Evolutionary conservation across 2,797 vertebrate species (phyloP), one percentile per base, ranked within the genome.

Genomic region (Pempheris klunzingeri): DNA sequence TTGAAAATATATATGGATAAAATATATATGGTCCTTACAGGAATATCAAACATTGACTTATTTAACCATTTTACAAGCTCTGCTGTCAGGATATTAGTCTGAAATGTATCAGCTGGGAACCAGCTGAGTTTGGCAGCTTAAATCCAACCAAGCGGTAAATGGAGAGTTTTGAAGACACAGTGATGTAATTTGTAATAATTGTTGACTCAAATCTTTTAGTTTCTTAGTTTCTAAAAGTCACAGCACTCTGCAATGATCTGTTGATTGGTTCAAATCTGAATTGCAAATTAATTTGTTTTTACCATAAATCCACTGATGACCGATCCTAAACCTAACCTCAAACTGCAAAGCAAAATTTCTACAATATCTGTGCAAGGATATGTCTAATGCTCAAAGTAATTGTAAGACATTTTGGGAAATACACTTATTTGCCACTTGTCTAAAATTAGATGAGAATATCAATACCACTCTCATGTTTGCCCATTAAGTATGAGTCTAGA

Each of bases 101-200:
- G 39, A 63, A 68, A 60, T 28, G 20, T 26, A 10, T n/a, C 4
- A 0, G 3, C 47, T 66, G 18, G 46, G 22, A 59, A 50, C n/a
- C 36, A 24, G 61, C 18, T 39, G 24, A 22, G 50, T 50, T 58
- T 57, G 59, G 58, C 77, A 74, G 57, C 36, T 36, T 38, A 34
- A 64, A 22, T 39, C 38, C 34, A 26, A 50, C 12, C 9, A 34
- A 60, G 61, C 15, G 0, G 13, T 50, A 36, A 72, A 68, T 38
- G 52, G n/a, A 69, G 34, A 63, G 66, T 44, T 43, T 32, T 30
- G 20, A 46, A 59, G 59, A 72, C 2, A 11, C 28, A 46, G 57
- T 32, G 18, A 20, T 61, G 38, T 13, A 46, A 18, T 59, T 43
- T 39, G 14, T 36, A 38, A 71, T 22, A 3, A 32, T 1, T 34